phyloP scores from a whole-genome alignment of 1,140 invertebrate species.

The Lucilia cuprina region DNA sequence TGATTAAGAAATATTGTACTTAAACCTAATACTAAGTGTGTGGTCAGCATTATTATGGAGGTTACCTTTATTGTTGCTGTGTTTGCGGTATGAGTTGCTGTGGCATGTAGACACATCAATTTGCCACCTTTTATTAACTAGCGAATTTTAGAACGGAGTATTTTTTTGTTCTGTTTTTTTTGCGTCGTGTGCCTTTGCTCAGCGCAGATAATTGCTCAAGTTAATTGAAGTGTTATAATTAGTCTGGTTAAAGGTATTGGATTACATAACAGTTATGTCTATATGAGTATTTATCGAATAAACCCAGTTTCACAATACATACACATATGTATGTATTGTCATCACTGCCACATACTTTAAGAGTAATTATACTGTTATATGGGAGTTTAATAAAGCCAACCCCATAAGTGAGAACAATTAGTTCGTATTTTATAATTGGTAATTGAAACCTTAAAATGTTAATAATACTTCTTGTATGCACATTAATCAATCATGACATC shows the following conservation, averaged over 20 bases:
- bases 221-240: neutral
- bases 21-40: neutral
- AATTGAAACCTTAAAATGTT: neutral
- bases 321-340: too few relatives aligned
- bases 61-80: neutral
- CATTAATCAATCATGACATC: neutral
- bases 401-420: neutral
- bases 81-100: neutral
- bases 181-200: neutral
- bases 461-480: neutral
- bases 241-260: neutral
- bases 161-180: neutral
- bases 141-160: neutral
- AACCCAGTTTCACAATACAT: too few relatives aligned
- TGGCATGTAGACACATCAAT: neutral
- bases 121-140: neutral
- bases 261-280: neutral
- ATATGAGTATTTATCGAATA: neutral
- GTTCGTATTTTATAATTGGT: neutral
- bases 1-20: neutral
- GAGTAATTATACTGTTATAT: too few relatives aligned
- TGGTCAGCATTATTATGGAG: neutral
- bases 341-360: too few relatives aligned
- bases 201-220: neutral
- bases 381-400: neutral